Base-by-base conservation (phyloP, 2,113 vertebrate genomes). In the Oreocharis arfaki region DNA sequence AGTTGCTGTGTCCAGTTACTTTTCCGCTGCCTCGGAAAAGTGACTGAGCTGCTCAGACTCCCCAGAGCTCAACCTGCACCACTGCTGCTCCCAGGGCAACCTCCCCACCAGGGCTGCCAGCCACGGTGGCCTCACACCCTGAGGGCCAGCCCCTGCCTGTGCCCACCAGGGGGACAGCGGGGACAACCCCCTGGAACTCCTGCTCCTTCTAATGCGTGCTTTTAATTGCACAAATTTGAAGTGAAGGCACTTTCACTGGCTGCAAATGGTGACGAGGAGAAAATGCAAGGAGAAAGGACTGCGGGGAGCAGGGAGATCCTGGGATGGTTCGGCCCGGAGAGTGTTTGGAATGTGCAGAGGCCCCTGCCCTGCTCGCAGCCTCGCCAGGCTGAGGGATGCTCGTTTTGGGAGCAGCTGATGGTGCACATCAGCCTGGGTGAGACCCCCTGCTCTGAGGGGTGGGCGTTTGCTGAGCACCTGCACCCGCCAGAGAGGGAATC, bases 61-160 rank as follows among this genome's bases (percentile, higher is more conserved):
- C 17, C 30, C 75, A 10, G 35, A 0, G 59, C 42, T 44, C 6
- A 2, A 2, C 35, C 42, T 24, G 23, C 27, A 9, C 32, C 21
- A 2, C 44, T 24, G 56, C 56, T 1, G 37, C 63, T 49, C 33
- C 39, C 33, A 5, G 46, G 56, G 32, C 37, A 76, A 9, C 19
- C 33, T 60, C 69, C 17, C 12, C 64, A 12, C 2, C 17, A 3
- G 32, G 24, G 15, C 50, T 73, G 3, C 3, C 14, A 60, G 35
- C 42, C 65, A 11, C 2, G 0, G 33, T 7, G 4, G 24, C 53
- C 16, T 19, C 0, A 0, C 3, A 10, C 11, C 39, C 1, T 1
- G 0, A 50, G 10, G 69, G 8, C 18, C 82, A 74, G 32, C 2
- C 21, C n/a, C 41, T 8, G 8, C 8, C 3, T 16, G 13, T n/a